These are phyloP conservation scores for Mesembrinibis cayennensis DNA, from an alignment of 2,113 vertebrate species.

Conservation along the genomic window DNA sequence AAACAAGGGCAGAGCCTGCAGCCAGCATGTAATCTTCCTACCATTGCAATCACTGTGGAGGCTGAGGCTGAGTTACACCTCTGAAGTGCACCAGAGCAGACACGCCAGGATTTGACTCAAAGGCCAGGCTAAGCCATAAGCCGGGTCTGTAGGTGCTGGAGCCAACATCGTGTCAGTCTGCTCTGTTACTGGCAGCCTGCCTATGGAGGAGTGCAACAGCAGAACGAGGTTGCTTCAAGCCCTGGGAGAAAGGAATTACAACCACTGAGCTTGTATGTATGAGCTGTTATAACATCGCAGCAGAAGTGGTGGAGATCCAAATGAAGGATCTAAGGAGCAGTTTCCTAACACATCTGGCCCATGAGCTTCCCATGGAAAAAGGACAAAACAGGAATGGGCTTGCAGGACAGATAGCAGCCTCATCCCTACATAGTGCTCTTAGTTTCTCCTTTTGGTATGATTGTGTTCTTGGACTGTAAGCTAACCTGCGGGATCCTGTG, in stretches of 20 bases:
- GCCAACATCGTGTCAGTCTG: not conserved
- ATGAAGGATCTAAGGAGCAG: not conserved
- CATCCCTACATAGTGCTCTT: not conserved
- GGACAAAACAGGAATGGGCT: not conserved
- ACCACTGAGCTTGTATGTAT: not conserved
- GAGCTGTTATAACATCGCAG: not conserved
- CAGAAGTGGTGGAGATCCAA: not conserved
- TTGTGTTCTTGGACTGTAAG: not conserved
- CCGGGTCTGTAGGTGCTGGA: not conserved
- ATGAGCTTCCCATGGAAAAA: not conserved
- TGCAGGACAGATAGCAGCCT: not conserved
- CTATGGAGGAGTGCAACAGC: not conserved
- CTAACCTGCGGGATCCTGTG: not conserved
- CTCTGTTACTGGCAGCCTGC: not conserved
- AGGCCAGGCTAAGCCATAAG: not conserved
- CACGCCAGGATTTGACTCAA: not conserved
- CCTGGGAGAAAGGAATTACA: not conserved
- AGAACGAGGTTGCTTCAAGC: not conserved
- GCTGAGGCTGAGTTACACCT: not conserved
- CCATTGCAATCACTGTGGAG: not conserved
- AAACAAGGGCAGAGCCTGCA: not conserved
- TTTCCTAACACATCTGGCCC: not conserved
- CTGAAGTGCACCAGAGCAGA: not conserved
- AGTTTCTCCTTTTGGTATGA: not conserved
- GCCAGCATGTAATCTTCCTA: not conserved